Base-by-base conservation (phyloP, 2,113 vertebrate species). In the Seriola quinqueradiata region DNA sequence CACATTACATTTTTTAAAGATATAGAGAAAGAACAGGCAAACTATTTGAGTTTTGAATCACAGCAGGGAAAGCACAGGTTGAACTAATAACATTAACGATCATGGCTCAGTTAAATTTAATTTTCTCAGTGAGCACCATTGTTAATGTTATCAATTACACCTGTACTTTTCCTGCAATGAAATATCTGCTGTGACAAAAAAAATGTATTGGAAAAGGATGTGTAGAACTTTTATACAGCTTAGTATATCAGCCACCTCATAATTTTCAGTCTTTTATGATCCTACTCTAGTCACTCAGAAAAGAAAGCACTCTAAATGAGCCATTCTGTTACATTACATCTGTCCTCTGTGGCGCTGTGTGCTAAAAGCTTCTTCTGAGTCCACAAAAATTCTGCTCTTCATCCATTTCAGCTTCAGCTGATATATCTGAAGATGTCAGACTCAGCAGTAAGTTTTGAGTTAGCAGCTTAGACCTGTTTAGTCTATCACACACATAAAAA, bases 371-470 rank as follows among this genome's bases (percentile, higher is more conserved):
- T 79, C 13, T 25, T 57, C 23, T 61, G 28, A 61, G 50, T 38
- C 32, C 16, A 36, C 44, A 57, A 23, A 70, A 48, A 42, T 3
- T 2, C 61, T 34, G 34, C 72, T 38, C 1, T 52, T 25, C 77
- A 67, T 1, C 34, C n/a, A n/a, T n/a, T n/a, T n/a, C n/a, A n/a
- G n/a, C n/a, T 38, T 85, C 44, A 71, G n/a, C 32, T 59, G 40
- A 42, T 46, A 65, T 78, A 65, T 78, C 34, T 75, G 10, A 85
- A 76, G 44, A 55, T 54, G 63, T 77, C 64, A 70, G 44, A 74
- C n/a, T 69, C 68, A 79, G 80, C 65, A 69, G 70, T 70, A 17
- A 38, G 57, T 40, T 78, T 40, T 71, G 19, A 79, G 46, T 59
- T 21, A 79, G 65, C 76, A 82, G 77, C 70, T 28, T 13, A 61